Evolutionary conservation across 1,140 invertebrate species (phyloP).

Genomic region (Bombus pascuorum): DNA sequence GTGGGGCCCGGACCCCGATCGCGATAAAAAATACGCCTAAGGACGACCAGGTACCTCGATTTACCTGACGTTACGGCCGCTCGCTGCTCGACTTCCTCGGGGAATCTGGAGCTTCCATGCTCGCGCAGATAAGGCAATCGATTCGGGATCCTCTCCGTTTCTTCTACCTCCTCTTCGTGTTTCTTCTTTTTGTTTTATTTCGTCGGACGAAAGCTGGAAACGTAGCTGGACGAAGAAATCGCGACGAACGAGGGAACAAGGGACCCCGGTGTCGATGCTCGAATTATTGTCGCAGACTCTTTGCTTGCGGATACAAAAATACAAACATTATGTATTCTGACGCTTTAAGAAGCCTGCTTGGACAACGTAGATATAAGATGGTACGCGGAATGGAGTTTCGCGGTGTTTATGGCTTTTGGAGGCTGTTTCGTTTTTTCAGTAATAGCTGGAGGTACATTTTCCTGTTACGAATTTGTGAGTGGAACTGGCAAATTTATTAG

Average conservation of each 20-base stretch:
- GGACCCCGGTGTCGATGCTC: conserved; percentile 22
- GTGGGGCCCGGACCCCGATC: conserved; percentile 47
- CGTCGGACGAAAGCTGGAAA: too few relatives aligned
- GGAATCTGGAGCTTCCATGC: conserved; percentile 53
- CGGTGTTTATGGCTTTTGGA: not conserved
- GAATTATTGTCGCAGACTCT: conserved; percentile 3
- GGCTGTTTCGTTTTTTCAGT: not conserved
- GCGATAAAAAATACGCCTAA: conserved; percentile 52
- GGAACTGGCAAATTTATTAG: not conserved
- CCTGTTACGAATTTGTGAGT: not conserved
- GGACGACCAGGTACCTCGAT: conserved; percentile 38
- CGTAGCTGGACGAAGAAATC: not conserved
- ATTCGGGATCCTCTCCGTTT: not conserved
- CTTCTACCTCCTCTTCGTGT: not conserved
- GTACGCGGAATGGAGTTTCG: not conserved
- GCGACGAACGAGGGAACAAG: not conserved
- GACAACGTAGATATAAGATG: not conserved
- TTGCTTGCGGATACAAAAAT: not conserved
- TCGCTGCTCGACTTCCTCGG: conserved; percentile 41
- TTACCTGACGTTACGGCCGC: conserved; percentile 38
- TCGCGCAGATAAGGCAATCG: conserved; percentile 36
- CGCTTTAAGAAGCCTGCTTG: not conserved
- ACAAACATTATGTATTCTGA: not conserved
- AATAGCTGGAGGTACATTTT: not conserved
- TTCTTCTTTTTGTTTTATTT: too few relatives aligned